Conservation (phyloP, 2,888 invertebrate genomes). For the Pyrrhosoma nymphula region DNA sequence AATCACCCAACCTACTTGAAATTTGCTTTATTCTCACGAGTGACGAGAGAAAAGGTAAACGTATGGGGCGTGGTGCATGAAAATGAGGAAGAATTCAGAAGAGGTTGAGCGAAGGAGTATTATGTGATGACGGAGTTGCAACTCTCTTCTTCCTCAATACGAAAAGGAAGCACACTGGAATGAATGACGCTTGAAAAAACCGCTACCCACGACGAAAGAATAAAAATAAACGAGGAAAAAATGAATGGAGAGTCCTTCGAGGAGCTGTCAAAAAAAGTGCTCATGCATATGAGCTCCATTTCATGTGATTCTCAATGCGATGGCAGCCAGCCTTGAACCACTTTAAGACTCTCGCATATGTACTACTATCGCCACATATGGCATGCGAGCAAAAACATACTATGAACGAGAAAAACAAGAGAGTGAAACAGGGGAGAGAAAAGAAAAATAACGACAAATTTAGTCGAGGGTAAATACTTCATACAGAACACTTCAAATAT, state of each 20-base stretch:
- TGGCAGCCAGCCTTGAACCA: not conserved
- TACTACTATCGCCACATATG: not conserved
- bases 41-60: not conserved
- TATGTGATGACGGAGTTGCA: not conserved
- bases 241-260: not conserved
- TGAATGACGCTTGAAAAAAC: not conserved
- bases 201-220: not conserved
- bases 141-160: not conserved
- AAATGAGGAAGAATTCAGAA: not conserved
- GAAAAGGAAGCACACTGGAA: not conserved
- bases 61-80: not conserved
- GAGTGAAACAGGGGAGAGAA: not conserved
- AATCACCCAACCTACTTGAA: not conserved
- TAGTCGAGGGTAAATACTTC: constrained; percentile 3
- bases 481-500: not conserved
- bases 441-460: not conserved
- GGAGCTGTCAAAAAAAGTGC: constrained; percentile 1
- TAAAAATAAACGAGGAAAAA: not conserved
- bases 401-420: not conserved
- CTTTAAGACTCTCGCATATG: not conserved
- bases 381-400: not conserved
- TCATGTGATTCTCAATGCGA: not conserved
- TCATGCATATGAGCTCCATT: not conserved
- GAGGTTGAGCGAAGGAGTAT: not conserved
- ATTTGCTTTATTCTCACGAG: not conserved